phyloP scores from a whole-genome alignment of 2,888 invertebrate species.

The Cyaniris semiargus region DNA sequence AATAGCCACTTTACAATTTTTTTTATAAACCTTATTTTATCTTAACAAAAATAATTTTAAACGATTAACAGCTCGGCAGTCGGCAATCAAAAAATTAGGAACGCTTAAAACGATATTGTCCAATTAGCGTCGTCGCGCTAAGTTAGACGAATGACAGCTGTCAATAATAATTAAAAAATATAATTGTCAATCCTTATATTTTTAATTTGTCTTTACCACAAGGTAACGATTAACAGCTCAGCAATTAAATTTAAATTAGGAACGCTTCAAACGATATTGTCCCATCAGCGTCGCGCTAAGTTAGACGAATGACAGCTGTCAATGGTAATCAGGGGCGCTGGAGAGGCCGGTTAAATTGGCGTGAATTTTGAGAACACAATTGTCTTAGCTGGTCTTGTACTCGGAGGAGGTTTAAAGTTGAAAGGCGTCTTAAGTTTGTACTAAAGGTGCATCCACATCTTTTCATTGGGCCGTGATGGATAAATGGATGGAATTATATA shows the following conservation, averaged over 20 bases:
- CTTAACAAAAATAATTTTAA: too few relatives aligned
- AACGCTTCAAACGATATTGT: constrained; percentile 12
- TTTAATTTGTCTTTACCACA: too few relatives aligned
- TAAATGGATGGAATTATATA: too few relatives aligned
- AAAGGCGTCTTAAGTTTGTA: neutral
- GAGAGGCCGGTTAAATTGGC: constrained; percentile 39
- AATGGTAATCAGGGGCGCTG: constrained; percentile 46
- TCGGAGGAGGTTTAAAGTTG: neutral
- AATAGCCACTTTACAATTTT: too few relatives aligned
- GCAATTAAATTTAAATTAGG: constrained; percentile 3
- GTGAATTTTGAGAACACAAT: constrained; percentile 30
- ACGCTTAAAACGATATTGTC: neutral
- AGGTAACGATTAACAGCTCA: neutral
- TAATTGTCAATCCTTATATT: too few relatives aligned
- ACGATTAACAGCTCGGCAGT: neutral
- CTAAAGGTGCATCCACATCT: too few relatives aligned
- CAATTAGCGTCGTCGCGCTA: constrained; percentile 24
- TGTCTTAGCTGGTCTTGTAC: neutral
- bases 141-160: constrained; percentile 35
- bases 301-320: constrained; percentile 39
- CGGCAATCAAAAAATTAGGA: neutral
- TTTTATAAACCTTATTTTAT: too few relatives aligned
- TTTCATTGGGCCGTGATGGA: too few relatives aligned
- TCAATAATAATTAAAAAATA: constrained; percentile 45
- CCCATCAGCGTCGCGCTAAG: constrained; percentile 27